These are phyloP conservation scores for Microcaecilia unicolor DNA, from an alignment of 2,797 vertebrate species.

Conservation along the genomic window DNA sequence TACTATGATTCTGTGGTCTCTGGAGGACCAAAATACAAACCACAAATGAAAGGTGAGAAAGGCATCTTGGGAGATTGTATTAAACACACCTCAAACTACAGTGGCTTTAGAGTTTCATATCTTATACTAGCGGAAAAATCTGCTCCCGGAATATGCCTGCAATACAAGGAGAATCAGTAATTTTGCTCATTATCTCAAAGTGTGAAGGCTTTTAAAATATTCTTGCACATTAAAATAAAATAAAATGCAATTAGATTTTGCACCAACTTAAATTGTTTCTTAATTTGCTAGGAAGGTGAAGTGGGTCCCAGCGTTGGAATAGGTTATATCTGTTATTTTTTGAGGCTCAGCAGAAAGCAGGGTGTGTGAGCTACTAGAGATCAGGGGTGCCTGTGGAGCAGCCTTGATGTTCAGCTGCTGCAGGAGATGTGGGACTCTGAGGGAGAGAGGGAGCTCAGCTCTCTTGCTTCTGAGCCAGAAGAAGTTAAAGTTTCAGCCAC, in stretches of 20 bases:
- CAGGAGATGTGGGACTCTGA: too few species aligned
- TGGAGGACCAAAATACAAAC: not conserved
- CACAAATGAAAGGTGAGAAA: not conserved
- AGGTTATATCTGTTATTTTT: too few species aligned
- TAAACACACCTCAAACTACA: not conserved
- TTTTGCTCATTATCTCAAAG: slow-evolving; percentile 7
- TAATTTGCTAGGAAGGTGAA: not conserved
- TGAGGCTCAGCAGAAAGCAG: too few species aligned
- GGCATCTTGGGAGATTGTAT: not conserved
- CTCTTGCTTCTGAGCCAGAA: too few species aligned
- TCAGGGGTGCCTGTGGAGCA: not conserved
- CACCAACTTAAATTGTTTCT: not conserved
- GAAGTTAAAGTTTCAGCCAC: too few species aligned
- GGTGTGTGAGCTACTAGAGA: too few species aligned
- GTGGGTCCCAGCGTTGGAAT: not conserved
- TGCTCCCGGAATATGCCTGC: too few species aligned
- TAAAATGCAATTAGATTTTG: not conserved
- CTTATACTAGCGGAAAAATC: not conserved
- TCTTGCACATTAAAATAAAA: not conserved
- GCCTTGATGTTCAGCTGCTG: too few species aligned
- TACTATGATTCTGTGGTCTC: not conserved
- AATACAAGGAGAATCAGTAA: slow-evolving; percentile 1
- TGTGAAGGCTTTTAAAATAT: slow-evolving; percentile 3
- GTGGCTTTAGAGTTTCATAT: not conserved
- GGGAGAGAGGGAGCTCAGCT: too few species aligned